These are phyloP conservation scores for Percopsis transmontana DNA, from an alignment of 2,113 vertebrate species.

Conservation along the genomic window DNA sequence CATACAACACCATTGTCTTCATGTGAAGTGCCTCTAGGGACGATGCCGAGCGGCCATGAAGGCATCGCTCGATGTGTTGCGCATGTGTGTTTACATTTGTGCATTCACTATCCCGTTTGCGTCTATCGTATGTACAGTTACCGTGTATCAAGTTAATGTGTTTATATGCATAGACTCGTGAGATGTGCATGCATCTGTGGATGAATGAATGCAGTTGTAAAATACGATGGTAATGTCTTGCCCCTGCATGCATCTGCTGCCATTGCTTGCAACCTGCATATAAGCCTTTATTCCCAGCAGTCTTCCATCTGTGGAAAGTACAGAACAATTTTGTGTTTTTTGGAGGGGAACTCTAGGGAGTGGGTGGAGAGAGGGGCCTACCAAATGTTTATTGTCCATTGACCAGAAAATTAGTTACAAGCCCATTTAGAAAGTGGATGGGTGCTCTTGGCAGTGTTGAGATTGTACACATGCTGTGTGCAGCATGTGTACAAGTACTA, in stretches of 20 bases:
- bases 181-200: conserved; percentile 1
- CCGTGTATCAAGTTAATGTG: conserved; percentile 20
- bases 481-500: conserved; percentile 7
- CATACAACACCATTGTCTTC: conserved; percentile 7
- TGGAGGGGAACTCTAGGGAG: background rate
- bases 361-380: background rate
- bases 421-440: conserved; percentile 42
- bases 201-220: conserved; percentile 6
- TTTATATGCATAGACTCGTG: conserved; percentile 1
- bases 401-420: conserved; percentile 57
- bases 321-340: background rate
- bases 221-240: background rate
- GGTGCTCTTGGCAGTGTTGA: conserved; percentile 37
- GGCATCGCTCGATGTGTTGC: background rate
- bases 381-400: conserved; percentile 41
- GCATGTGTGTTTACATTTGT: background rate
- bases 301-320: background rate
- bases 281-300: background rate
- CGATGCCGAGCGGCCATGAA: background rate
- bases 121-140: background rate
- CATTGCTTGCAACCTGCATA: conserved; percentile 4
- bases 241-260: conserved; percentile 10
- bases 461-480: conserved; percentile 6
- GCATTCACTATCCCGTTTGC: conserved; percentile 1
- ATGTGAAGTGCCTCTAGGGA: background rate